Base-by-base conservation (phyloP, 2,797 vertebrate genomes). In the Falco biarmicus region DNA sequence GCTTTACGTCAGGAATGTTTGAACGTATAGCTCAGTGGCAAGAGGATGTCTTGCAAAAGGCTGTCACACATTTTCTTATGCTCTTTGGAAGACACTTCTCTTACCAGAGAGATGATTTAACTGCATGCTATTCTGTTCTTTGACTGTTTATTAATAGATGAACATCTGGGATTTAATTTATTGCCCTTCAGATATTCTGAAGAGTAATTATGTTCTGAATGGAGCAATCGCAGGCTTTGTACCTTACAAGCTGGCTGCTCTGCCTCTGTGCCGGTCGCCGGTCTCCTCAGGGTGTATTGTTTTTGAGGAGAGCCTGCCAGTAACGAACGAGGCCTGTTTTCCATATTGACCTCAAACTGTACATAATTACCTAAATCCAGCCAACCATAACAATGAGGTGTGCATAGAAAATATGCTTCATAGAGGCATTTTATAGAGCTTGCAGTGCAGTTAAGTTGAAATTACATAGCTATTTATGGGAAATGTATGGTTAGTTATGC, bases 331-430 rank as follows among this genome's bases (percentile, higher is more conserved):
- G 81, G 43, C 59, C 54, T 54, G 18, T 95, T 98, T 97, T 96
- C 85, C 82, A 83, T 92, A 87, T 59, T 95, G 87, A 94, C 79
- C 84, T 96, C 86, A 96, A 90, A 70, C 22, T 51, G 6, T 79
- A 60, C 84, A 66, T 91, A 96, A 97, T 95, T 95, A 91, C 41
- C 17, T 94, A 89, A 95, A 95, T 96, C 87, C 87, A 95, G 75
- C 68, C 70, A 95, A 78, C 60, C 48, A 18, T 95, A 97, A 91
- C 31, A 66, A 94, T 77, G 73, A 85, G 87, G 71, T 85, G 24
- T 11, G 11, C 59, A 70, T 39, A 92, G 80, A 97, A 97, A 97
- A 70, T 86, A 56, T 21, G 81, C 31, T 70, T 94, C 19, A 51
- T 43, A 45, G 68, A 82, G 45, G 48, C 19, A 88, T 65, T 93